These are phyloP conservation scores for Tetragonula carbonaria DNA, from an alignment of 2,888 invertebrate species.

Conservation along the genomic window DNA sequence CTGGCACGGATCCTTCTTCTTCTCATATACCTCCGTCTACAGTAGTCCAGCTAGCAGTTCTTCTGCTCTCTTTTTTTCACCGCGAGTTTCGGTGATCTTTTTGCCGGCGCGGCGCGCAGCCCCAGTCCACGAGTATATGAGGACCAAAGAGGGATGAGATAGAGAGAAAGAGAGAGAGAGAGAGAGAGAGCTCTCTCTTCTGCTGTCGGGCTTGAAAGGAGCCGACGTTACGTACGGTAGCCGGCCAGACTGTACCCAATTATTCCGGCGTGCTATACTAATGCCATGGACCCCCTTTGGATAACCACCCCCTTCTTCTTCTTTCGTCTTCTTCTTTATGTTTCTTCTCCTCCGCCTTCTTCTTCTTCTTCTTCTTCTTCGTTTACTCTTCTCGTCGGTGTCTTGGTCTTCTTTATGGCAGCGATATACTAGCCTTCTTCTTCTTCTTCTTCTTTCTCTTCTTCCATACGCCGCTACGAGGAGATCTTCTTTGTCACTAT, in stretches of 20 bases:
- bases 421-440: neutral
- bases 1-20: conserved; percentile 20
- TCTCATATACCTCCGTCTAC: conserved; percentile 59
- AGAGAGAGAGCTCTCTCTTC: conserved; percentile 41
- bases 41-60: conserved; percentile 63
- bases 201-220: conserved; percentile 77
- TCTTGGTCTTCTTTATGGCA: neutral
- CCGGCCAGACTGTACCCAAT: conserved; percentile 82
- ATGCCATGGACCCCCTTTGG: conserved; percentile 76
- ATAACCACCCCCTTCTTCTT: conserved; percentile 60
- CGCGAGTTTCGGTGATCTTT: conserved; percentile 61
- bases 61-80: conserved; percentile 68
- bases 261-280: conserved; percentile 83
- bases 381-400: neutral
- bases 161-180: conserved; percentile 24
- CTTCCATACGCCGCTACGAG: neutral
- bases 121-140: conserved; percentile 55
- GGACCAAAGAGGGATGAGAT: conserved; percentile 50
- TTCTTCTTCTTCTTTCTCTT: conserved; percentile 9
- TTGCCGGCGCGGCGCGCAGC: conserved; percentile 70
- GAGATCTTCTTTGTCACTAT: conserved; percentile 63
- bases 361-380: conserved; percentile 9
- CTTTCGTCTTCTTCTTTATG: conserved; percentile 17
- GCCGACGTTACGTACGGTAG: conserved; percentile 83
- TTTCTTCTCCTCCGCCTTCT: conserved; percentile 43